A percentile compares a stretch with the other conserved stretches of the same genome.
These are phyloP conservation scores for Orchestes rusci DNA, from an alignment of 2,888 invertebrate genomes.

Conservation along the genomic window DNA sequence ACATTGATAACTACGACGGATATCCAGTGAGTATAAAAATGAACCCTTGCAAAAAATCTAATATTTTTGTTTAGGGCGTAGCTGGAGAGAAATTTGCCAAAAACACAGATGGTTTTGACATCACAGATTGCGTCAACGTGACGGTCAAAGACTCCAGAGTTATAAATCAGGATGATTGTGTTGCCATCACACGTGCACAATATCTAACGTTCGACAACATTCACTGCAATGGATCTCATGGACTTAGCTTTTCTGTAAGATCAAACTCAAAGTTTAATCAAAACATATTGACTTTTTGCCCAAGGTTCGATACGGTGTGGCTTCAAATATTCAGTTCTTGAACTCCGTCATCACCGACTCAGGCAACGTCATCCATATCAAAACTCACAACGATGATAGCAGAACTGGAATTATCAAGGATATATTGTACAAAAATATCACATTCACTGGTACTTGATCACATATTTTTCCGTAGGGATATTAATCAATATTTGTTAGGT, in stretches of 20 bases:
- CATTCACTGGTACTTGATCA: conserved; percentile 10
- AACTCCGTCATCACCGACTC: conserved; percentile 14
- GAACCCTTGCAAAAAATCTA: too few species aligned
- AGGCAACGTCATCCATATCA: conserved; percentile 17
- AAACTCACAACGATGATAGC: conserved; percentile 16
- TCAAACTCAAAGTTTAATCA: background rate
- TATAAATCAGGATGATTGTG: conserved; percentile 29
- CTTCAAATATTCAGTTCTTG: conserved; percentile 10
- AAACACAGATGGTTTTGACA: conserved; percentile 28
- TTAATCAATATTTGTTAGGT: conserved; percentile 22
- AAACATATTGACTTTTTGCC: too few species aligned
- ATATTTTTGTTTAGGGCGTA: conserved; percentile 16
- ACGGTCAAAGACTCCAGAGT: conserved; percentile 24
- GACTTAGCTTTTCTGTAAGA: conserved; percentile 26
- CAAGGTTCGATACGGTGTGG: conserved; percentile 12
- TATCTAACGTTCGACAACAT: conserved; percentile 22
- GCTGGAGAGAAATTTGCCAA: conserved; percentile 18
- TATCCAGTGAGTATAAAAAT: conserved; percentile 25
- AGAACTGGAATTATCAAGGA: conserved; percentile 9
- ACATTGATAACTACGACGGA: conserved; percentile 23
- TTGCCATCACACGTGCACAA: conserved; percentile 25
- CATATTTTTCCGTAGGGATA: too few species aligned
- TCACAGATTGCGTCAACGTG: conserved; percentile 19
- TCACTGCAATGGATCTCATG: conserved; percentile 27
- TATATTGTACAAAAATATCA: conserved; percentile 18